Evolutionary conservation across 1,140 invertebrate genomes (phyloP), one percentile per base, ranked within the genome.

Genomic region (Magallana ariakensis): DNA sequence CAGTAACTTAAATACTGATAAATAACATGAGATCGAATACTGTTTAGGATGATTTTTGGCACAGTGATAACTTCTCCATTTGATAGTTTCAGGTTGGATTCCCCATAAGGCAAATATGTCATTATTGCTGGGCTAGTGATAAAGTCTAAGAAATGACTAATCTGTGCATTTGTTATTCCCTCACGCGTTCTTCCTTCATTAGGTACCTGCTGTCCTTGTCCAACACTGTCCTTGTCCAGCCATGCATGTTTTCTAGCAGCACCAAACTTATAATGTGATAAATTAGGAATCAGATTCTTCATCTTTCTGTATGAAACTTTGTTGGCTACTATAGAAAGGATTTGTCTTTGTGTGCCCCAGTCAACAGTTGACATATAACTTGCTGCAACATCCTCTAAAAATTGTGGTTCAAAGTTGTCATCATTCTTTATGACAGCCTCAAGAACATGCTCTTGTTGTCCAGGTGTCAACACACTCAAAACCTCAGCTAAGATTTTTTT

Each of bases 41-140:
- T 86, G 33, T 81, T 86, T 15, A 86, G 46, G 19, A 82, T 86
- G 16, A 86, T 86, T 57, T 85, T 75, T 57, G 85, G 85, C 16
- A 85, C 66, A n/a, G 55, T n/a, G 57, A 57, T 53, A 16, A 46
- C 33, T 57, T 86, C 85, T 57, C 85, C 62, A 56, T 6, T 55
- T 81, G 85, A 46, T 60, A 58, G 15, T 62, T 86, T 86, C 5
- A 86, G 19, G 1, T 86, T 81, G 4, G 75, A 22, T 58, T 86
- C 85, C 46, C 75, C 19, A 81, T 26, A 82, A 46, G 85, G 85
- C 13, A 26, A 53, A 58, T 86, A 70, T 9, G 85, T 86, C 22
- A 86, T 86, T 11, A 80, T 86, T 16, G 55, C 26, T n/a, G 85
- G 83, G 22, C 9, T 46, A 8, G 33, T 85, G 13, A 85, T n/a